A percentile compares a stretch with the other conserved stretches of the same genome.
phyloP scores from a whole-genome alignment of 2,797 vertebrate species.

The Denticeps clupeoides region DNA sequence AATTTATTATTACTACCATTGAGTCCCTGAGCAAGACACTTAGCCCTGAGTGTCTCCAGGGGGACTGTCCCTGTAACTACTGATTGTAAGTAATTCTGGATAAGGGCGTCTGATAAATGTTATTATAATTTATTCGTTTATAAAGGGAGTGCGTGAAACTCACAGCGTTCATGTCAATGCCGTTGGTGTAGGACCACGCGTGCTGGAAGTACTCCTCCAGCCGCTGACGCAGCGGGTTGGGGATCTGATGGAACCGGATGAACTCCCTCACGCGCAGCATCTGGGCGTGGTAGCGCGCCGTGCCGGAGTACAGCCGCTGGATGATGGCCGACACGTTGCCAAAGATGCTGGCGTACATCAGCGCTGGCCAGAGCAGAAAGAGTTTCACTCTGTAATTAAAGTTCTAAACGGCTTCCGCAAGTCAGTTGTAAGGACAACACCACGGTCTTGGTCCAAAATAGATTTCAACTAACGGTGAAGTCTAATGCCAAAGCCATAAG shows the following conservation, averaged over 20 bases:
- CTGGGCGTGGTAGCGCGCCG: constrained; percentile 68
- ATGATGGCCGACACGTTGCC: constrained; percentile 79
- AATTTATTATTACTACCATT: too few relatives aligned
- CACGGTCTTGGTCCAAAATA: too few relatives aligned
- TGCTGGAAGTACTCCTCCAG: constrained; percentile 65
- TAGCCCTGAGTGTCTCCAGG: too few relatives aligned
- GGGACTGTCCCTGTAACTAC: too few relatives aligned
- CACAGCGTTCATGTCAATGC: constrained; percentile 66
- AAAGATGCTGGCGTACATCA: constrained; percentile 78
- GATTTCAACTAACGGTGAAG: too few relatives aligned
- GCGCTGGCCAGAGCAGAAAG: constrained; percentile 41
- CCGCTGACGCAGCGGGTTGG: constrained; percentile 64
- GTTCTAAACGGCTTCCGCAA: too few relatives aligned
- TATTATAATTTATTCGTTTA: too few relatives aligned
- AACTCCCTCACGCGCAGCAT: constrained; percentile 72
- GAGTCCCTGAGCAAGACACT: too few relatives aligned
- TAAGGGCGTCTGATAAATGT: too few relatives aligned
- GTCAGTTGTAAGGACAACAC: too few relatives aligned
- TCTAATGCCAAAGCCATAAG: too few relatives aligned
- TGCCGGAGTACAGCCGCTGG: constrained; percentile 71
- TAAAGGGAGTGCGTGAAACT: constrained; percentile 30
- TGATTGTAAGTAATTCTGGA: too few relatives aligned
- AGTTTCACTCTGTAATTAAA: background rate
- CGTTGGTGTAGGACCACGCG: constrained; percentile 62
- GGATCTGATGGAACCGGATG: constrained; percentile 74